Evolutionary conservation across 2,113 vertebrate genomes (phyloP), one percentile per base, ranked within the genome.

Genomic region (Ceratotherium simum): DNA sequence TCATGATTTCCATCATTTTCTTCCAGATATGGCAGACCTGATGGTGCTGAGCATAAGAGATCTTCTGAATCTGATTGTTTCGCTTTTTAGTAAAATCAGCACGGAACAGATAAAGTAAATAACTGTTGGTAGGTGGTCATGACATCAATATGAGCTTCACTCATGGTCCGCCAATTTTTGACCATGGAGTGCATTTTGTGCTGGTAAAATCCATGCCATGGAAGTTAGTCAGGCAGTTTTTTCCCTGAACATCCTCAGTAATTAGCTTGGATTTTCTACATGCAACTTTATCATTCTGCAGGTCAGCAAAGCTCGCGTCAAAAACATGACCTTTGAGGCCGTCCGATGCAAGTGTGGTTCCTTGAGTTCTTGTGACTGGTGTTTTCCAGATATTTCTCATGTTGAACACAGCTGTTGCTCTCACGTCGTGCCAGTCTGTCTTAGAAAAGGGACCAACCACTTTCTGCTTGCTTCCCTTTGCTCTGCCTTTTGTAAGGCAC

Each of bases 391-490:
- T 98, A 98, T 99, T 99, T 75, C 99, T 99, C 98, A 99, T 99
- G 98, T 99, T 99, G 98, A 99, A 99, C 99, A 99, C 99, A 67
- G 99, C 99, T 93, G 99, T 99, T 72, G 99, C 99, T 98, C 99
- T 99, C 97, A 99, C 99, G 99, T 99, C 99, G 81, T 99, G 99
- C 99, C 99, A 99, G 97, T 99, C 99, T 97, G 99, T 99, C 98
- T 99, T 99, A 98, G 99, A 99, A 96, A 99, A 99, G 67, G 99
- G 99, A 97, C 99, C 99, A 21, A 99, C 99, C 98, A 39, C 69
- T 82, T 65, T 81, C 42, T 48, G 39, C 33, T 31, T 54, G 33
- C 27, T 42, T 94, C 23, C 21, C 29, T 64, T 72, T 60, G 31
- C 51, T 6, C 31, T 72, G 20, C 21, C 17, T 76, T 76, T 82